These are phyloP conservation scores for Brachionus rubens DNA, from an alignment of 1,140 invertebrate genomes.

Conservation along the genomic window DNA sequence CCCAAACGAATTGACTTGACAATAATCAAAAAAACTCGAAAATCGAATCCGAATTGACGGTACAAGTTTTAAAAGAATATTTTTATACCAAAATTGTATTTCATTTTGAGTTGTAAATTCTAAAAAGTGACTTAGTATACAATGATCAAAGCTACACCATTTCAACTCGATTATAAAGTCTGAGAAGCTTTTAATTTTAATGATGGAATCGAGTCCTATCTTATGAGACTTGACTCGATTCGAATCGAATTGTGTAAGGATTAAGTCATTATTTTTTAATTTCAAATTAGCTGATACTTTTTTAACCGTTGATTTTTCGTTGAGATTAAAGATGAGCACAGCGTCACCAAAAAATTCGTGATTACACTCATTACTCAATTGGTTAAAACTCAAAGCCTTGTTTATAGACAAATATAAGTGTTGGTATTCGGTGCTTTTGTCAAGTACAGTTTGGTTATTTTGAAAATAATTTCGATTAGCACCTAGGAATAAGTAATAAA, in stretches of 20 bases:
- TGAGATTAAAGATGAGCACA: neutral
- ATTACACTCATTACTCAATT: neutral
- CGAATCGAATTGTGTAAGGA: neutral
- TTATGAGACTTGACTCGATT: neutral
- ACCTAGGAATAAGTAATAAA: conserved; percentile 31
- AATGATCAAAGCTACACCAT: conserved; percentile 1
- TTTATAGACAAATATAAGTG: neutral
- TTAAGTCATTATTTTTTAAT: conserved; percentile 9
- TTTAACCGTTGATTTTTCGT: neutral
- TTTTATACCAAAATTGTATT: neutral
- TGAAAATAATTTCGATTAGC: conserved; percentile 40
- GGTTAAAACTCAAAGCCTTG: neutral
- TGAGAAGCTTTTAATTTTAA: neutral
- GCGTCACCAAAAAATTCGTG: neutral
- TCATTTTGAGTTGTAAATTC: conserved; percentile 7
- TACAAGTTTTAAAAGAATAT: neutral
- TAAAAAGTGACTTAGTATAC: conserved; percentile 5
- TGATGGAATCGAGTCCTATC: neutral
- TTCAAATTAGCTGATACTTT: neutral
- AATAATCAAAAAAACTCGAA: neutral
- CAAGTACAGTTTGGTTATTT: neutral
- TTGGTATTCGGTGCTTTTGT: neutral
- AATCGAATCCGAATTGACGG: neutral
- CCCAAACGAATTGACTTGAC: conserved; percentile 2
- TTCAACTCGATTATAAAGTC: neutral